A percentile compares a stretch with the other conserved stretches of the same genome.
These are phyloP conservation scores for Neofelis nebulosa DNA, from an alignment of 2,113 vertebrate genomes.

Conservation along the genomic window DNA sequence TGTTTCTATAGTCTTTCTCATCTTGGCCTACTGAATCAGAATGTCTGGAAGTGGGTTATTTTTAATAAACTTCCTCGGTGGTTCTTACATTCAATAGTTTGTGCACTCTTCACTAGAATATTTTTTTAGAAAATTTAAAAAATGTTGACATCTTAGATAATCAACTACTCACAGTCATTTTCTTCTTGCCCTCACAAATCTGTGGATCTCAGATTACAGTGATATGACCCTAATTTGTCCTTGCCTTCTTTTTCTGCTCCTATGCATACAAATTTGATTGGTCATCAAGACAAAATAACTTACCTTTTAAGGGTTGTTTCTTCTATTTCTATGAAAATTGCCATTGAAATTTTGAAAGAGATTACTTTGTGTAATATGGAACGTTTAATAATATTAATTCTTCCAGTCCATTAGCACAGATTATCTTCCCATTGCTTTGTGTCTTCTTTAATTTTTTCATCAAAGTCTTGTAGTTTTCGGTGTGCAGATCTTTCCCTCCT, in stretches of 20 bases:
- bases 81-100: not conserved
- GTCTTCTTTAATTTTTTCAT: not conserved
- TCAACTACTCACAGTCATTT: not conserved
- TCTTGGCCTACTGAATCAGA: not conserved
- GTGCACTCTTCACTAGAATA: not conserved
- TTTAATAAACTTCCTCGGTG: not conserved
- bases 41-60: not conserved
- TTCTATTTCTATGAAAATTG: slow-evolving; percentile 27
- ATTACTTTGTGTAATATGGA: not conserved
- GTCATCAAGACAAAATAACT: not conserved
- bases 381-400: not conserved
- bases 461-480: not conserved
- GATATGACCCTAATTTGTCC: not conserved
- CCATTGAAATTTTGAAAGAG: not conserved
- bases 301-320: not conserved
- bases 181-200: not conserved
- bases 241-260: not conserved
- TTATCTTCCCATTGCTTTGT: not conserved
- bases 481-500: not conserved
- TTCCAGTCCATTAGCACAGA: not conserved
- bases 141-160: not conserved
- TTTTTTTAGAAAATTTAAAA: not conserved
- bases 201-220: not conserved
- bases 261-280: not conserved
- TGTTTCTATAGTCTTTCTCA: not conserved